These are phyloP conservation scores for Drosophila basisetae DNA, from an alignment of 2,888 invertebrate species.

Conservation along the genomic window DNA sequence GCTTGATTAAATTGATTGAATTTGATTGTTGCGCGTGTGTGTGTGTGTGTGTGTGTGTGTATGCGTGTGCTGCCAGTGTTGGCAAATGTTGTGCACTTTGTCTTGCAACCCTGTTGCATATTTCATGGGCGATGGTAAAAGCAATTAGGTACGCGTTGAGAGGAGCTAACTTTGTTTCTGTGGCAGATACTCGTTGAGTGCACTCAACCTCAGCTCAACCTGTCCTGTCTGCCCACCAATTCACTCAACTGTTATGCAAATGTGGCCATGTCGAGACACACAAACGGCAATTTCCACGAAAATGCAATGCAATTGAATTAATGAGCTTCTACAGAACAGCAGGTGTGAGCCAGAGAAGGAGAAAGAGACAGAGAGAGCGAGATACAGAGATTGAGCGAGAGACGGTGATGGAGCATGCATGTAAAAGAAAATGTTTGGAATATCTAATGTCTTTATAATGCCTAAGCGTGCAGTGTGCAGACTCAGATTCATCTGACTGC, in stretches of 20 bases:
- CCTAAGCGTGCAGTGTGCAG: conserved; percentile 57
- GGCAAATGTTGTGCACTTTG: conserved; percentile 29
- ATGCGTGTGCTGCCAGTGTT: conserved; percentile 6
- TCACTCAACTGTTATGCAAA: conserved; percentile 67
- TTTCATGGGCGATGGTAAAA: conserved; percentile 43
- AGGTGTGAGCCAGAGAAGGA: background rate
- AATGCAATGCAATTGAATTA: conserved; percentile 76
- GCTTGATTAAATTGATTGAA: conserved; percentile 79
- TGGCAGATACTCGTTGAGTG: conserved; percentile 6
- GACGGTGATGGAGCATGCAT: background rate
- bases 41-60: background rate
- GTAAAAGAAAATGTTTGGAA: conserved; percentile 70
- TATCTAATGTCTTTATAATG: conserved; percentile 74
- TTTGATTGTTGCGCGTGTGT: conserved; percentile 60
- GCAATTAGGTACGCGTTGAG: conserved; percentile 59
- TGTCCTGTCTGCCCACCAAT: conserved; percentile 17
- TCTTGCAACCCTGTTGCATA: conserved; percentile 55
- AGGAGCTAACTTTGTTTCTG: conserved; percentile 26
- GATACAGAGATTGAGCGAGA: background rate
- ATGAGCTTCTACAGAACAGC: conserved; percentile 46
- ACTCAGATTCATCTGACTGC: conserved; percentile 47
- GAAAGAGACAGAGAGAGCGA: background rate
- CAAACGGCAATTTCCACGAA: conserved; percentile 66
- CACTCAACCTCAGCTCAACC: conserved; percentile 24
- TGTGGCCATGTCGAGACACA: conserved; percentile 51